These are phyloP conservation scores for Amyelois transitella DNA, from an alignment of 1,140 invertebrate genomes.

Conservation along the genomic window DNA sequence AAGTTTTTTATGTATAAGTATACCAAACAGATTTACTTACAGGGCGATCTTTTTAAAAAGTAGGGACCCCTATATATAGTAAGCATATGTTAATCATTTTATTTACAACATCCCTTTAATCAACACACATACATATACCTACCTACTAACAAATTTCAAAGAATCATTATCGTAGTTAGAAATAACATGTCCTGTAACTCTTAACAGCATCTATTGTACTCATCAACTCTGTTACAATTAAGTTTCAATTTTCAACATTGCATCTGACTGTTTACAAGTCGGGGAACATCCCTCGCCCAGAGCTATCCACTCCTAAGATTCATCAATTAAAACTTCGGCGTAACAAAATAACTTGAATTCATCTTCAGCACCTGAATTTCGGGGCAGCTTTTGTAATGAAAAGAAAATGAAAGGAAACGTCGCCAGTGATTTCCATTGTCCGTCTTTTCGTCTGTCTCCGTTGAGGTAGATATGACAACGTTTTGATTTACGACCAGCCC, in stretches of 20 bases:
- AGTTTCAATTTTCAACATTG: not conserved
- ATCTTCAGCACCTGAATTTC: conserved; percentile 19
- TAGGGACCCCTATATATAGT: no score
- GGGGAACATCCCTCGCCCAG: not conserved
- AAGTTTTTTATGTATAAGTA: no score
- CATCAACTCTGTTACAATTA: not conserved
- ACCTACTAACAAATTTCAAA: no score
- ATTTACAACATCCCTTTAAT: no score
- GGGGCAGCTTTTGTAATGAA: not conserved
- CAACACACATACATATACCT: no score
- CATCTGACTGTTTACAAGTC: not conserved
- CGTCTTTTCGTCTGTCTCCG: not conserved
- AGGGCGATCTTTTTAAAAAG: no score
- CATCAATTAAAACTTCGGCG: conserved; percentile 43
- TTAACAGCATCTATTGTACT: not conserved
- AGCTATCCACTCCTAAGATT: conserved; percentile 20
- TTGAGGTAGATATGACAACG: conserved; percentile 1
- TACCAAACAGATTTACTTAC: no score
- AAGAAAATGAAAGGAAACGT: not conserved
- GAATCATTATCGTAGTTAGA: no score
- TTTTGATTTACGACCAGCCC: conserved; percentile 1
- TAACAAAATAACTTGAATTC: conserved; percentile 31
- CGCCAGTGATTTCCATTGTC: not conserved
- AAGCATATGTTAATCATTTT: no score
- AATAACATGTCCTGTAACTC: no score